Conservation (phyloP, 2,888 invertebrate species). For the Lysandra coridon region DNA sequence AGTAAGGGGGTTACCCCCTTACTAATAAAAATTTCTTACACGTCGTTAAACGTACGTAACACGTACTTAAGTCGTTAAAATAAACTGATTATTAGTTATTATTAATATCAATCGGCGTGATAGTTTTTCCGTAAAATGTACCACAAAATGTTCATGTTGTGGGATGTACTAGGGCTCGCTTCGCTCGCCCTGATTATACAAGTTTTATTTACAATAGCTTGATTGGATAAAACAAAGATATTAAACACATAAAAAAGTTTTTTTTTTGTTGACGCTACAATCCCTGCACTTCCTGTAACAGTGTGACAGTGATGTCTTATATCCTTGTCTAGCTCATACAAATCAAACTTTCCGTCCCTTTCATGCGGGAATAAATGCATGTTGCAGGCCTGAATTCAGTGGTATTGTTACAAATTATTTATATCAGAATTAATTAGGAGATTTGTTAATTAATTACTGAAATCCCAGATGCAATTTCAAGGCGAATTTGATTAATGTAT, state of each 20-base stretch:
- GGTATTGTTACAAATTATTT: constrained; percentile 43
- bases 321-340: constrained; percentile 48
- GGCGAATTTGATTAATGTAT: neutral
- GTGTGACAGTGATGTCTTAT: constrained; percentile 51
- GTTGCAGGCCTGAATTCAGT: constrained; percentile 43
- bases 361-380: constrained; percentile 43
- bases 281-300: constrained; percentile 67
- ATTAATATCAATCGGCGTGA: too few relatives aligned
- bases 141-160: too few relatives aligned
- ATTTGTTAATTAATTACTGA: constrained; percentile 25
- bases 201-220: neutral
- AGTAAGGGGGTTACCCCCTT: too few relatives aligned
- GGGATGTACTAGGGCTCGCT: too few relatives aligned
- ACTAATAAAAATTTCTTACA: too few relatives aligned
- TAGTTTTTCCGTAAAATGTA: too few relatives aligned
- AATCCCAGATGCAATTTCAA: constrained; percentile 1
- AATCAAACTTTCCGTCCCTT: constrained; percentile 44
- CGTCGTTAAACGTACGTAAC: too few relatives aligned
- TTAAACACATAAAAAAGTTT: constrained; percentile 33
- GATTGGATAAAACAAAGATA: neutral
- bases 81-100: too few relatives aligned
- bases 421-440: constrained; percentile 39
- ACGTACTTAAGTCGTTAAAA: too few relatives aligned
- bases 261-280: constrained; percentile 54
- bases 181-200: too few relatives aligned